A percentile compares a stretch with the other conserved stretches of the same genome.
phyloP scores from a whole-genome alignment of 1,140 invertebrate genomes.

The Palaemon carinicauda region DNA sequence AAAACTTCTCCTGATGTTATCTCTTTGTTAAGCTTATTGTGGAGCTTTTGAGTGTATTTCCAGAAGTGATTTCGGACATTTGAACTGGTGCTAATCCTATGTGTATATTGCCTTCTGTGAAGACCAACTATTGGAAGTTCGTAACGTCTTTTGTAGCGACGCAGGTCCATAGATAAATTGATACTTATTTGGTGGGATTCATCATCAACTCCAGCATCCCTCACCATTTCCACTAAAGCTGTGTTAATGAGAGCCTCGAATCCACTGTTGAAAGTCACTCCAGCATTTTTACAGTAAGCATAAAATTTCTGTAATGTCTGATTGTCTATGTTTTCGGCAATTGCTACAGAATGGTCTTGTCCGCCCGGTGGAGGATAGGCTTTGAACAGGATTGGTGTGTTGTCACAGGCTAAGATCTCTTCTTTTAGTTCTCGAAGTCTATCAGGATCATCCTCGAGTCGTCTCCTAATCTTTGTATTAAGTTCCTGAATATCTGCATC shows the following conservation, averaged over 20 bases:
- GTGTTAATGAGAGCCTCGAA: background rate
- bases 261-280: background rate
- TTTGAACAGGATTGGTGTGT: background rate
- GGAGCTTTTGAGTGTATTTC: too few species aligned
- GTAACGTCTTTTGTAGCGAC: too few species aligned
- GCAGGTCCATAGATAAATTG: too few species aligned
- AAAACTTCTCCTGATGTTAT: too few species aligned
- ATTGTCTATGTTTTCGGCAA: background rate
- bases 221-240: background rate
- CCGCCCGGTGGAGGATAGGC: background rate
- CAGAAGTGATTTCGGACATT: too few species aligned
- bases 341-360: background rate
- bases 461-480: background rate
- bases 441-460: background rate
- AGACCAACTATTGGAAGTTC: too few species aligned
- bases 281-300: background rate
- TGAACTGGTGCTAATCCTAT: too few species aligned
- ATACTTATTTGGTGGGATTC: background rate
- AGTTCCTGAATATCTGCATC: background rate
- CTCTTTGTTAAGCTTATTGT: too few species aligned
- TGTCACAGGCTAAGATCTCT: background rate
- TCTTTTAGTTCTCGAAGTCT: background rate
- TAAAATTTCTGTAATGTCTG: background rate
- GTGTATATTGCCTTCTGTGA: too few species aligned
- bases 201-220: background rate